phyloP scores from a whole-genome alignment of 1,140 invertebrate genomes.

The Dreissena rostriformis region DNA sequence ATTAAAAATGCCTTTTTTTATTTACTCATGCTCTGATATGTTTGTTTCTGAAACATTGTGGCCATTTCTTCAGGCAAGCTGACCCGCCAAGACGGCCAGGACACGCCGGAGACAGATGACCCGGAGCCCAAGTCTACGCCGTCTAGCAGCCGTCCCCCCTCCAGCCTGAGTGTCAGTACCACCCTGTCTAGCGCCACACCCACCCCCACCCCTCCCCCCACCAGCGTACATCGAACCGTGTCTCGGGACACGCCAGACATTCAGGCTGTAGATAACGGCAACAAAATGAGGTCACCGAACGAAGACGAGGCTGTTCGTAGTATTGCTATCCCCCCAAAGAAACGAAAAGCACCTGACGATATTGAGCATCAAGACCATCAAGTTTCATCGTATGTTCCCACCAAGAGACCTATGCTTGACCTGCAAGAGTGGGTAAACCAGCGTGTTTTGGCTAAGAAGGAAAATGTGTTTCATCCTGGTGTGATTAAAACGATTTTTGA shows the following conservation, averaged over 20 bases:
- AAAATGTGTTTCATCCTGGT: constrained; percentile 92
- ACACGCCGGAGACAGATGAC: constrained; percentile 56
- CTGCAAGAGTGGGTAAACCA: constrained; percentile 95
- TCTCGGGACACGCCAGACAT: constrained; percentile 22
- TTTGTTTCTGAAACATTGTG: too few relatives aligned
- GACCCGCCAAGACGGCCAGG: constrained; percentile 57
- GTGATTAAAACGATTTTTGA: constrained; percentile 85
- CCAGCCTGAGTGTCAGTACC: constrained; percentile 33
- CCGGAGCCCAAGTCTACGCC: constrained; percentile 41
- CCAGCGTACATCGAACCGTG: constrained; percentile 17
- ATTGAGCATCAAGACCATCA: constrained; percentile 57
- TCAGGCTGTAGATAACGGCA: constrained; percentile 1
- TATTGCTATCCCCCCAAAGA: constrained; percentile 80
- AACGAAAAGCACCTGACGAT: constrained; percentile 76
- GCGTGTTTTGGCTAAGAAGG: constrained; percentile 92
- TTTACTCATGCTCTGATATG: too few relatives aligned
- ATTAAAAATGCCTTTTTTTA: too few relatives aligned
- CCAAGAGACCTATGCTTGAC: constrained; percentile 84
- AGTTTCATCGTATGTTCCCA: constrained; percentile 48
- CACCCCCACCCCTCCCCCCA: constrained; percentile 35
- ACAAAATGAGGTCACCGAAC: constrained; percentile 59
- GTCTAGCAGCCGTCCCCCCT: constrained; percentile 40
- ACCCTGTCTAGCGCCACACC: constrained; percentile 32
- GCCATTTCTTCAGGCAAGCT: constrained; percentile 35
- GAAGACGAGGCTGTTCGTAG: constrained; percentile 53